A percentile compares a stretch with the other conserved stretches of the same genome.
Evolutionary conservation across 2,113 vertebrate species (phyloP).

Genomic region (Leucoraja erinaceus): DNA sequence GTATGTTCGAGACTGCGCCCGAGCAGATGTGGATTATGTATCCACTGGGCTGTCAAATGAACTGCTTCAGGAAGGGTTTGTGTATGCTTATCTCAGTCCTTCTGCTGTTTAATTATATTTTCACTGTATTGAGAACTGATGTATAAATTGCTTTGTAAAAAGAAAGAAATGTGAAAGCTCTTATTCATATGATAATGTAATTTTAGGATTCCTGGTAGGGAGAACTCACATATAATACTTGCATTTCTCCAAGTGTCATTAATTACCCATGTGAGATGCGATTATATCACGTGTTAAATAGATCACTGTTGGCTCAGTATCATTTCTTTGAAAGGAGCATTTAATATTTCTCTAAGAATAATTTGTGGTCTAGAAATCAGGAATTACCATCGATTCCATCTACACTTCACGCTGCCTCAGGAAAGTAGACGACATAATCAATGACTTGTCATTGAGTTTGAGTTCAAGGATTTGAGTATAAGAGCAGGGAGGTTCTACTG

Average conservation of each 20-base stretch:
- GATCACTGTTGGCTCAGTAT: background rate
- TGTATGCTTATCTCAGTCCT: background rate
- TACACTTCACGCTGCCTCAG: background rate
- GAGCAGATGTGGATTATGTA: background rate
- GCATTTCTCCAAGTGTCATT: constrained; percentile 2
- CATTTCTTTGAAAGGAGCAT: background rate
- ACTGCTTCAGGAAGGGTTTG: background rate
- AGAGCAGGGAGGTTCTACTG: too few relatives aligned
- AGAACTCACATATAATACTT: constrained; percentile 1
- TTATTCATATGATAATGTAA: constrained; percentile 37
- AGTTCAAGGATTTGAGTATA: too few relatives aligned
- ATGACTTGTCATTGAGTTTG: too few relatives aligned
- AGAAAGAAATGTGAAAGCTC: background rate
- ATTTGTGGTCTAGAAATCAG: background rate
- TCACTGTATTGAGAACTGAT: background rate
- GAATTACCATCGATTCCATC: background rate
- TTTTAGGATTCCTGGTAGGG: background rate
- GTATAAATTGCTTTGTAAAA: background rate
- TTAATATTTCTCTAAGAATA: background rate
- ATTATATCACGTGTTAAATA: background rate
- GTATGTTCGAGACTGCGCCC: background rate
- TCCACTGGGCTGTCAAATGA: background rate
- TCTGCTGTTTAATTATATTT: constrained; percentile 19
- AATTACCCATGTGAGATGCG: background rate
- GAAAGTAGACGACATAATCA: too few relatives aligned